Evolutionary conservation across 1,140 invertebrate species (phyloP).

Genomic region (Drosophila paulistorum): DNA sequence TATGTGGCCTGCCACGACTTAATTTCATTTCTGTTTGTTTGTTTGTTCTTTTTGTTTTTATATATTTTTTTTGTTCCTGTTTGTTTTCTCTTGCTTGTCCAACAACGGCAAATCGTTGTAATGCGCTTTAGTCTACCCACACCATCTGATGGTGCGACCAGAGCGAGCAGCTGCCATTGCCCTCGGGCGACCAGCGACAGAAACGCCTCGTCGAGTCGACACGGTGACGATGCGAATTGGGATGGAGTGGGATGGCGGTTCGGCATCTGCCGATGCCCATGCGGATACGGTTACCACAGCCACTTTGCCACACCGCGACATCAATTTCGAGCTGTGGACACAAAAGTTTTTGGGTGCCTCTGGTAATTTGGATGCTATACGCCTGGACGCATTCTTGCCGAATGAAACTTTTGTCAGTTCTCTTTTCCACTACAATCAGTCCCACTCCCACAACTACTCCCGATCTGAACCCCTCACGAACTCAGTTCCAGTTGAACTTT

Average conservation of each 20-base stretch:
- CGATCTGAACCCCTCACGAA: too few species aligned
- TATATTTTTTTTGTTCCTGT: slow-evolving; percentile 2
- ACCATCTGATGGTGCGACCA: slow-evolving; percentile 76
- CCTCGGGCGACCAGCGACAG: slow-evolving; percentile 25
- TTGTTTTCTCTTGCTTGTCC: slow-evolving; percentile 39
- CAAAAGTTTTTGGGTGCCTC: slow-evolving; percentile 79
- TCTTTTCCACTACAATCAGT: not conserved
- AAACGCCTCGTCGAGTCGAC: slow-evolving; percentile 3
- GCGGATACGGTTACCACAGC: slow-evolving; percentile 19
- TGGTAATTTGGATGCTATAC: slow-evolving; percentile 79
- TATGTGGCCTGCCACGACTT: slow-evolving; percentile 34
- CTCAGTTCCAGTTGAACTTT: slow-evolving; percentile 67
- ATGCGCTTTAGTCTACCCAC: slow-evolving; percentile 76
- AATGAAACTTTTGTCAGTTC: slow-evolving; percentile 73
- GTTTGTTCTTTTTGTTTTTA: slow-evolving; percentile 29
- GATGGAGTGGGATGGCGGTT: not conserved
- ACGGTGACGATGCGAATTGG: not conserved
- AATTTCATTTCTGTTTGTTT: slow-evolving; percentile 40
- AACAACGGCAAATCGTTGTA: slow-evolving; percentile 55
- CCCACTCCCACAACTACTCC: too few species aligned
- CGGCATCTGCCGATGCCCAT: not conserved
- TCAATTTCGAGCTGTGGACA: slow-evolving; percentile 82
- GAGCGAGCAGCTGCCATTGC: slow-evolving; percentile 11
- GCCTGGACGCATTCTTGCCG: slow-evolving; percentile 74
- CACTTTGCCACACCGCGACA: slow-evolving; percentile 63